These are phyloP conservation scores for Pygoscelis adeliae DNA, from an alignment of 2,113 vertebrate genomes.

Conservation along the genomic window DNA sequence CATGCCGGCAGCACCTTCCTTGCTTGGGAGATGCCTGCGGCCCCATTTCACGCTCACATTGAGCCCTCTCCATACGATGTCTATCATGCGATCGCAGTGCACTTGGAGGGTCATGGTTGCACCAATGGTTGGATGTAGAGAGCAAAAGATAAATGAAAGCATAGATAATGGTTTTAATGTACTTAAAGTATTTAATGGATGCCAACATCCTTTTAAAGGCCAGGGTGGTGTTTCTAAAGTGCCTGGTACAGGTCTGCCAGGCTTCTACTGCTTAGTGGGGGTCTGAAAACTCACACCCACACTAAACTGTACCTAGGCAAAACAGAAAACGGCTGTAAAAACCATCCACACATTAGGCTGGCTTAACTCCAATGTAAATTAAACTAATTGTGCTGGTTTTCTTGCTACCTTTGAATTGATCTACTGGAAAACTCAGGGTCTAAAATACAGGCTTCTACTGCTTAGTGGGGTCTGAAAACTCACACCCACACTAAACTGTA, in stretches of 20 bases:
- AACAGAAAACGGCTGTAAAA: neutral
- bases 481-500: accelerated
- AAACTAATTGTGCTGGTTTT: neutral
- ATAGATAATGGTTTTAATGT: accelerated
- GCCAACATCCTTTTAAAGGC: neutral
- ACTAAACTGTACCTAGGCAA: accelerated
- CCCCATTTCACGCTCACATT: accelerated
- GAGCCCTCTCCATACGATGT: accelerated
- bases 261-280: neutral
- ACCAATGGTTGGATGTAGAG: neutral
- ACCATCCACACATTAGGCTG: accelerated
- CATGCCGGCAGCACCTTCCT: accelerated
- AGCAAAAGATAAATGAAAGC: accelerated
- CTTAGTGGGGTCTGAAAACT: neutral
- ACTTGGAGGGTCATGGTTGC: neutral
- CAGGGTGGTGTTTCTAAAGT: neutral
- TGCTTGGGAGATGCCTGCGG: neutral
- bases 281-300: neutral
- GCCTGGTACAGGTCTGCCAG: accelerated
- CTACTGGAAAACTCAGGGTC: neutral
- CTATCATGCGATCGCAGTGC: neutral
- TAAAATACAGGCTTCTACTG: accelerated
- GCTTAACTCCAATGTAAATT: neutral
- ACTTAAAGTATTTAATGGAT: neutral
- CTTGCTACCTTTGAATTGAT: neutral